Evolutionary conservation across 1,140 invertebrate species (phyloP).

Genomic region (Babylonia areolata): DNA sequence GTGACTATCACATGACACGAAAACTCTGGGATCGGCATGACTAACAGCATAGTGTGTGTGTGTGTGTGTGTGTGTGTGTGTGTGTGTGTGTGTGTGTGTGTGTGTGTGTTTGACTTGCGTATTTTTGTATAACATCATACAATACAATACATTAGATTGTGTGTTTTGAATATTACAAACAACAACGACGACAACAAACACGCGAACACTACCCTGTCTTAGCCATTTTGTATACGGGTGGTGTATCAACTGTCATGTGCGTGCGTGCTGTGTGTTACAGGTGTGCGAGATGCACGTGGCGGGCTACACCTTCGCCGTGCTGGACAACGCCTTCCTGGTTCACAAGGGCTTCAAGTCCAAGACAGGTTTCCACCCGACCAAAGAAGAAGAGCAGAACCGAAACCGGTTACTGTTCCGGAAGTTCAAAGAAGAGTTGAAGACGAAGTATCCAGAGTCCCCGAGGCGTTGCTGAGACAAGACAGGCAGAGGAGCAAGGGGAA

Average conservation of each 20-base stretch:
- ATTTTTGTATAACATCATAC: no score
- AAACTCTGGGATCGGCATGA: no score
- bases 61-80: not conserved
- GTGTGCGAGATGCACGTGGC: constrained; percentile 95
- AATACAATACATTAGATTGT: no score
- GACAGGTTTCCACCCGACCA: constrained; percentile 79
- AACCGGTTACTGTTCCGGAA: constrained; percentile 79
- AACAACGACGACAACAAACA: no score
- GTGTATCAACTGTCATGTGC: not conserved
- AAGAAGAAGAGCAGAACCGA: constrained; percentile 77
- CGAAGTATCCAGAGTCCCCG: constrained; percentile 79
- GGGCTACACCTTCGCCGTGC: constrained; percentile 91
- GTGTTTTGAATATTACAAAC: no score
- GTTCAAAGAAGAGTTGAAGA: constrained; percentile 80
- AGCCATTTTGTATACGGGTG: no score
- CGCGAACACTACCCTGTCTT: no score
- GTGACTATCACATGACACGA: no score
- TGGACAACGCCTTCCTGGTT: constrained; percentile 92
- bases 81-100: not conserved
- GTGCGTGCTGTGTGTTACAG: constrained; percentile 79
- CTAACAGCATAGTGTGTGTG: not conserved
- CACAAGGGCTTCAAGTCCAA: constrained; percentile 91
- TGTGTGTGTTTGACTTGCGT: not conserved
- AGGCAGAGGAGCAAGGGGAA: no score
- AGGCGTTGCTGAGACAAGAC: constrained; percentile 75